phyloP scores from a whole-genome alignment of 2,797 vertebrate species.

The Erpetoichthys calabaricus region DNA sequence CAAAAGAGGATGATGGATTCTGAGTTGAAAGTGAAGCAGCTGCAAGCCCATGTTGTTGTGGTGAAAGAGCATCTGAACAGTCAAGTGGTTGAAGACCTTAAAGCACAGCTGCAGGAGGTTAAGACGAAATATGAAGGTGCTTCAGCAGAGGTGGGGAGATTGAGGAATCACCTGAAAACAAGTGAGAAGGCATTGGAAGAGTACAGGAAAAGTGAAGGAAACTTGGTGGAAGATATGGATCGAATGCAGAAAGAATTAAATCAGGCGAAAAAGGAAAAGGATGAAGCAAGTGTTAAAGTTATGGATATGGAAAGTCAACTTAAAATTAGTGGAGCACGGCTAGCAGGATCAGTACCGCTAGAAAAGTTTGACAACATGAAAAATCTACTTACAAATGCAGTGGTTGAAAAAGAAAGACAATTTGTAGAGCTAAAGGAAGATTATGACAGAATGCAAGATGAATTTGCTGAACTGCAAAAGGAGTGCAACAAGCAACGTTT shows the following conservation, averaged over 20 bases:
- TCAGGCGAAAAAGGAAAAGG: conserved; percentile 43
- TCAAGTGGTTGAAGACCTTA: conserved; percentile 61
- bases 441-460: conserved; percentile 55
- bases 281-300: conserved; percentile 40
- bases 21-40: conserved; percentile 87
- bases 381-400: conserved; percentile 59
- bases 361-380: conserved; percentile 86
- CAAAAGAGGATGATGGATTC: conserved; percentile 96
- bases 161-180: conserved; percentile 81
- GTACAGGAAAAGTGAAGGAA: conserved; percentile 68
- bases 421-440: conserved; percentile 61
- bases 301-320: conserved; percentile 49
- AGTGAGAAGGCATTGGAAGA: conserved; percentile 76
- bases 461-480: conserved; percentile 56
- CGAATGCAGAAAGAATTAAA: conserved; percentile 57
- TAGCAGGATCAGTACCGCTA: conserved; percentile 40
- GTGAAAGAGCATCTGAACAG: conserved; percentile 77
- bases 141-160: conserved; percentile 74
- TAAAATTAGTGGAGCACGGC: conserved; percentile 43
- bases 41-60: conserved; percentile 85
- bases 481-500: conserved; percentile 46
- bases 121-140: conserved; percentile 83
- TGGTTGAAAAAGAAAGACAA: conserved; percentile 69
- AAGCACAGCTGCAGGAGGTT: conserved; percentile 69
- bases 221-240: conserved; percentile 61